Conservation (phyloP, 2,888 invertebrate species). For the Leptarthrus brevirostris region DNA sequence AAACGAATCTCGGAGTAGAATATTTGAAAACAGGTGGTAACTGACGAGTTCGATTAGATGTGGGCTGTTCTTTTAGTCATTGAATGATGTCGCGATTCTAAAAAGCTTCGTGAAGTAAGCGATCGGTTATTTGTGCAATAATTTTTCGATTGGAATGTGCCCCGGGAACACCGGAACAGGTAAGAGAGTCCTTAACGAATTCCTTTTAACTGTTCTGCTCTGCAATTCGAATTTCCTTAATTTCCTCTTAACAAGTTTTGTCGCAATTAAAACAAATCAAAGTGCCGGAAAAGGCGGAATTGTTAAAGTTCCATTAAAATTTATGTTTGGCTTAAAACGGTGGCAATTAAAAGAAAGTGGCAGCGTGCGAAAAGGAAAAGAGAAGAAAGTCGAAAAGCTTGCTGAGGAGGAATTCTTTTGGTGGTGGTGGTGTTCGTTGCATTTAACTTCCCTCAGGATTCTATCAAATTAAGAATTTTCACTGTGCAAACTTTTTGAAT, state of each 20-base stretch:
- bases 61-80: not conserved
- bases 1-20: not conserved
- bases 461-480: slow-evolving; percentile 12
- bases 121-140: too few species aligned
- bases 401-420: too few species aligned
- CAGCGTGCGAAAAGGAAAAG: not conserved
- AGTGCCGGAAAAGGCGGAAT: not conserved
- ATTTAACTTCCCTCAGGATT: slow-evolving; percentile 2
- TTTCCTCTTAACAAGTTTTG: too few species aligned
- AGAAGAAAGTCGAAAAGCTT: slow-evolving; percentile 1
- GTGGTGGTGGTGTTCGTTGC: too few species aligned
- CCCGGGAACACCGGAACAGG: too few species aligned
- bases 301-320: slow-evolving; percentile 24
- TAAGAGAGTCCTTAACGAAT: too few species aligned
- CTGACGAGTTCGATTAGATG: slow-evolving; percentile 1
- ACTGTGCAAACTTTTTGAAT: slow-evolving; percentile 26
- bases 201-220: too few species aligned
- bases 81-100: not conserved
- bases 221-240: too few species aligned
- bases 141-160: too few species aligned
- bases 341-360: not conserved
- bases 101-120: too few species aligned
- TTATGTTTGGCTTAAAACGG: slow-evolving; percentile 3
- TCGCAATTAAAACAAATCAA: not conserved
- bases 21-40: slow-evolving; percentile 1